Percentiles rank a stretch among this genome's conserved stretches.
phyloP scores from a whole-genome alignment of 2,113 vertebrate species.

The Sarotherodon lohbergeri region DNA sequence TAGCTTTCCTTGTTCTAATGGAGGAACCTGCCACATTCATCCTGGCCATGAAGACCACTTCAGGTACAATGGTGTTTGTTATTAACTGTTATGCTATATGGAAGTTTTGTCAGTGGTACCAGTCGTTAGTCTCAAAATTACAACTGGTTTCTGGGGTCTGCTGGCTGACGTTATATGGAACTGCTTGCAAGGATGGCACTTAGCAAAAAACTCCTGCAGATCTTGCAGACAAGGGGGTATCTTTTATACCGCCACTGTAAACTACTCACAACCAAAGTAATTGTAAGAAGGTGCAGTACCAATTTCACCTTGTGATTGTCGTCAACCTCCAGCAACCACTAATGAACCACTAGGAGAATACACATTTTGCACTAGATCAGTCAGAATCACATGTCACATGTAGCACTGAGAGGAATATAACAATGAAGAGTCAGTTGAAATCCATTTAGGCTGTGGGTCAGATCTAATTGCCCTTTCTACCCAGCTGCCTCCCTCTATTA shows the following conservation, averaged over 20 bases:
- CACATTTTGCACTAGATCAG: neutral
- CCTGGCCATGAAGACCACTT: slow-evolving; percentile 83
- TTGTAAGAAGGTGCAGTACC: neutral
- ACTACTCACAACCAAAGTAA: rapidly evolving
- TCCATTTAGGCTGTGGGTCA: neutral
- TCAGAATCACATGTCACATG: neutral
- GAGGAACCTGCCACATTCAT: slow-evolving; percentile 88
- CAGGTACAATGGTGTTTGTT: slow-evolving; percentile 74
- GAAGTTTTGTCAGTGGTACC: rapidly evolving
- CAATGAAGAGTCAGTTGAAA: neutral
- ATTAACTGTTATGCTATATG: rapidly evolving
- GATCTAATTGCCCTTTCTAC: neutral
- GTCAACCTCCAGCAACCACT: rapidly evolving
- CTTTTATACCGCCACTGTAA: neutral
- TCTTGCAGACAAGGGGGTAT: neutral
- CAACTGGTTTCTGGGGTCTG: neutral
- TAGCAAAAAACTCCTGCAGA: neutral
- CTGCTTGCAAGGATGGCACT: neutral
- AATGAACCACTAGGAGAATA: neutral
- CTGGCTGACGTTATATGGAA: neutral
- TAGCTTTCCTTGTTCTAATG: slow-evolving; percentile 86
- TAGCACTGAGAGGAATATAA: neutral
- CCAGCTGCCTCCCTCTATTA: neutral
- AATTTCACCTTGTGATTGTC: neutral
- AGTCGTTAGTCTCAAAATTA: neutral